A percentile compares a stretch with the other conserved stretches of the same genome.
phyloP scores from a whole-genome alignment of 2,888 invertebrate species.

The Anodontia alba region DNA sequence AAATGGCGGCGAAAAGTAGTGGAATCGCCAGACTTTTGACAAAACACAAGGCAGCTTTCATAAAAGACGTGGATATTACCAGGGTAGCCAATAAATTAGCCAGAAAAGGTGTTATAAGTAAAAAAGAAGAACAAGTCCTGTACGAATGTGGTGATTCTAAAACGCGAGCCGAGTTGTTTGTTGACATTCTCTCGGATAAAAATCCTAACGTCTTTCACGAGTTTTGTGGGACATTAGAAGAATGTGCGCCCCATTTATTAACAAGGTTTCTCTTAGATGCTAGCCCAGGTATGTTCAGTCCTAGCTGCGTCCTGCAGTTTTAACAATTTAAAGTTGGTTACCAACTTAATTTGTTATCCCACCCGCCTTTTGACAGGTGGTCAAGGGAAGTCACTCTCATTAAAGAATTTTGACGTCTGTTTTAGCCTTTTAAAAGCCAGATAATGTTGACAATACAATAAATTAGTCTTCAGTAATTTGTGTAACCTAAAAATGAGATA shows the following conservation, averaged over 20 bases:
- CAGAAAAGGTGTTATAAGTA: slow-evolving; percentile 74
- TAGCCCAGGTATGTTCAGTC: slow-evolving; percentile 70
- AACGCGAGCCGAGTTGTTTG: slow-evolving; percentile 75
- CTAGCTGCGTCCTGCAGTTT: no score
- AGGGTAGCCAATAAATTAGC: slow-evolving; percentile 76
- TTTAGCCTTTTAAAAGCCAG: no score
- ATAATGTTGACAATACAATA: no score
- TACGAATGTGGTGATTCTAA: slow-evolving; percentile 65
- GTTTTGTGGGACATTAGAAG: slow-evolving; percentile 81
- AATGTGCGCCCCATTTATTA: slow-evolving; percentile 75
- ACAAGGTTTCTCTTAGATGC: slow-evolving; percentile 75
- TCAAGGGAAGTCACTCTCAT: neutral
- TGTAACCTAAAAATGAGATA: no score
- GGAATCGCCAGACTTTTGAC: slow-evolving; percentile 77
- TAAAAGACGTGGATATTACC: slow-evolving; percentile 78
- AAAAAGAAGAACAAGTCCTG: slow-evolving; percentile 76
- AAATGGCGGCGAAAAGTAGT: slow-evolving; percentile 80
- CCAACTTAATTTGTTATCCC: neutral
- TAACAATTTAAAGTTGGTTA: no score
- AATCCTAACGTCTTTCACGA: slow-evolving; percentile 80
- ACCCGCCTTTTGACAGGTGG: slow-evolving; percentile 4
- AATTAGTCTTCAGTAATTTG: no score
- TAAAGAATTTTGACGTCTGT: no score
- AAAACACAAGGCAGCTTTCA: slow-evolving; percentile 72
- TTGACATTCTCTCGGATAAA: slow-evolving; percentile 80